phyloP scores from a whole-genome alignment of 92 coral and sea anemone species.

The Meandrina meandrites region DNA sequence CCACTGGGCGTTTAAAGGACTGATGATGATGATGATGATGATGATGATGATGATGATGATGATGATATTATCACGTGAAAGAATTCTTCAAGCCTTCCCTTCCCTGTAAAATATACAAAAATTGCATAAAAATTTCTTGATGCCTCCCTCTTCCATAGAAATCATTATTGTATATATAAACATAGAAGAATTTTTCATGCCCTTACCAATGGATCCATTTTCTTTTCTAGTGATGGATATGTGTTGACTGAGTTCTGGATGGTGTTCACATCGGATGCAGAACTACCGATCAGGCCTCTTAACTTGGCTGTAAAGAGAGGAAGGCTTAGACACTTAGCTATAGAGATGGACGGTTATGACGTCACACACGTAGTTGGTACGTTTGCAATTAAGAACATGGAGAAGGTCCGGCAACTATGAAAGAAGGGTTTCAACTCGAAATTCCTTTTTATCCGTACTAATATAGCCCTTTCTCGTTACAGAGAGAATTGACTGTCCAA shows the following conservation, averaged over 20 bases:
- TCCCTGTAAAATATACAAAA: no score
- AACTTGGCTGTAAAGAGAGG: constrained; percentile 79
- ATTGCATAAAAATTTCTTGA: no score
- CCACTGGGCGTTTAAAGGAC: no score
- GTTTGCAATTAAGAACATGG: background rate
- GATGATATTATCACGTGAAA: no score
- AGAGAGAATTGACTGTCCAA: constrained; percentile 79
- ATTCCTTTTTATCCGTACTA: background rate
- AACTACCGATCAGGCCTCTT: constrained; percentile 65
- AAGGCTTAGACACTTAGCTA: constrained; percentile 48
- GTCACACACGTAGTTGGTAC: constrained; percentile 76
- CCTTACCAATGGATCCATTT: background rate
- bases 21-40: no score
- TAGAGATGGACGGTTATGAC: constrained; percentile 70
- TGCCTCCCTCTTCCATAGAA: no score
- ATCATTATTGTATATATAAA: no score
- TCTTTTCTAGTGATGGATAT: constrained; percentile 60
- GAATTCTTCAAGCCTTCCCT: no score
- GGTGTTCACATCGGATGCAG: constrained; percentile 65
- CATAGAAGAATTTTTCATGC: background rate
- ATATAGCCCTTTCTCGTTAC: background rate
- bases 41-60: no score
- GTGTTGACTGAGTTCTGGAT: constrained; percentile 72
- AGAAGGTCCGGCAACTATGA: background rate
- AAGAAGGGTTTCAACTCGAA: background rate